Percentiles rank a stretch among this genome's conserved stretches.
phyloP scores from a whole-genome alignment of 2,113 vertebrate genomes.

The Chrysochloris asiatica region DNA sequence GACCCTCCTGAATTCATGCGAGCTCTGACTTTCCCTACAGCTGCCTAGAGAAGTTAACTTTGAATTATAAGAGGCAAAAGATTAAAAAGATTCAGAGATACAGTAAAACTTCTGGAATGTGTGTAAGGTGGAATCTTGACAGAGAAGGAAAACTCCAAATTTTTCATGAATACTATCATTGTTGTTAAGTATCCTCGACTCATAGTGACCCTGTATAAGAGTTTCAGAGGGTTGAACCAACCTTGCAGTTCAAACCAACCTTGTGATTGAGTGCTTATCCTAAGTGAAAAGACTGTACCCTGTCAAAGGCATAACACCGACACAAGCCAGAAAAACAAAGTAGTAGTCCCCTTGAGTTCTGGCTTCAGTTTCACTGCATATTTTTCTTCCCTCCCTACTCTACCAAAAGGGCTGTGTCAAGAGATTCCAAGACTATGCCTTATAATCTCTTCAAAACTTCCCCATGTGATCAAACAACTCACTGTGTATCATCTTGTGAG shows the following conservation, averaged over 20 bases:
- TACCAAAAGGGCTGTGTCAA: neutral
- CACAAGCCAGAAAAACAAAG: neutral
- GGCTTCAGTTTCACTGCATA: neutral
- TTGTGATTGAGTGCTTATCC: too few species aligned
- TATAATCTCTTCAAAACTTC: neutral
- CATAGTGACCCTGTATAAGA: too few species aligned
- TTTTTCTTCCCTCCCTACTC: neutral
- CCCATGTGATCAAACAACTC: neutral
- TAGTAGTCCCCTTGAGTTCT: neutral
- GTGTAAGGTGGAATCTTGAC: neutral
- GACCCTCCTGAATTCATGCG: neutral
- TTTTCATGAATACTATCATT: too few species aligned
- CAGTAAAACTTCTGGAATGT: neutral
- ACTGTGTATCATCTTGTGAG: neutral
- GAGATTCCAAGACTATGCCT: neutral
- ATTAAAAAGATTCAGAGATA: neutral
- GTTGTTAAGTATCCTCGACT: too few species aligned
- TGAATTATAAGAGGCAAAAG: neutral
- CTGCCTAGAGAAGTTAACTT: neutral
- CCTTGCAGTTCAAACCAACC: too few species aligned
- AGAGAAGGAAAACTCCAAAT: neutral
- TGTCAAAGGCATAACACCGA: neutral
- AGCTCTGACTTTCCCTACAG: neutral
- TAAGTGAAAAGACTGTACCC: neutral
- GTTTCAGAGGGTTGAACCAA: too few species aligned